Evolutionary conservation across 2,113 vertebrate species (phyloP).

Genomic region (Thomomys bottae): DNA sequence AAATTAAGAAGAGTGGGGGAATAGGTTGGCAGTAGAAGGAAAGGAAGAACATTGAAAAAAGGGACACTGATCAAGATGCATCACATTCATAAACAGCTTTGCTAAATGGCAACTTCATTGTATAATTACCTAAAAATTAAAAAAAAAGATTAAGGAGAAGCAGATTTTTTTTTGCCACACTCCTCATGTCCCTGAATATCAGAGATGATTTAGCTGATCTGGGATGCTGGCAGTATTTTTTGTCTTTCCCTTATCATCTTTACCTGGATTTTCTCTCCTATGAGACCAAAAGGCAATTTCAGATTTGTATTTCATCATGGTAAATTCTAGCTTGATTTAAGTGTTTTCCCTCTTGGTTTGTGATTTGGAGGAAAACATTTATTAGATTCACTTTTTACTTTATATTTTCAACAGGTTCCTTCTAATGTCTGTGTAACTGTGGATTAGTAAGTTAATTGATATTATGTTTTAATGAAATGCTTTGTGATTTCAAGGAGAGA

Average conservation of each 20-base stretch:
- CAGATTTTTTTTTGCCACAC: neutral
- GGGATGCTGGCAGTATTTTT: neutral
- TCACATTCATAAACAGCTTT: too few relatives aligned
- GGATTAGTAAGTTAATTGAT: conserved; percentile 19
- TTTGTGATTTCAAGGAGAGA: neutral
- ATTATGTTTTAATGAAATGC: conserved; percentile 6
- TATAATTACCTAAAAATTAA: too few relatives aligned
- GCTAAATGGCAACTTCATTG: too few relatives aligned
- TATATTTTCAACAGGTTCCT: neutral
- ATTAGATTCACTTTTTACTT: conserved; percentile 17
- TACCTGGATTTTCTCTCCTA: conserved; percentile 48
- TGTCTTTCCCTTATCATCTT: neutral
- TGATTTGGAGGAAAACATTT: conserved; percentile 35
- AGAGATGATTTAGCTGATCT: neutral
- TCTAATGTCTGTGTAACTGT: neutral
- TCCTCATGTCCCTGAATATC: neutral
- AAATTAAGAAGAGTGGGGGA: too few relatives aligned
- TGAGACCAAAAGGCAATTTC: conserved; percentile 64
- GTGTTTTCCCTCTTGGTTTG: conserved; percentile 55
- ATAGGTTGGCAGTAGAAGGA: too few relatives aligned
- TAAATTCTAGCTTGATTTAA: conserved; percentile 46
- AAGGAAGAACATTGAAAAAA: too few relatives aligned
- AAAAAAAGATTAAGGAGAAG: too few relatives aligned
- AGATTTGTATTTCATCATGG: conserved; percentile 67
- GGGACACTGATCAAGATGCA: too few relatives aligned